phyloP scores from a whole-genome alignment of 2,797 vertebrate species.

The Labeo calbasu region DNA sequence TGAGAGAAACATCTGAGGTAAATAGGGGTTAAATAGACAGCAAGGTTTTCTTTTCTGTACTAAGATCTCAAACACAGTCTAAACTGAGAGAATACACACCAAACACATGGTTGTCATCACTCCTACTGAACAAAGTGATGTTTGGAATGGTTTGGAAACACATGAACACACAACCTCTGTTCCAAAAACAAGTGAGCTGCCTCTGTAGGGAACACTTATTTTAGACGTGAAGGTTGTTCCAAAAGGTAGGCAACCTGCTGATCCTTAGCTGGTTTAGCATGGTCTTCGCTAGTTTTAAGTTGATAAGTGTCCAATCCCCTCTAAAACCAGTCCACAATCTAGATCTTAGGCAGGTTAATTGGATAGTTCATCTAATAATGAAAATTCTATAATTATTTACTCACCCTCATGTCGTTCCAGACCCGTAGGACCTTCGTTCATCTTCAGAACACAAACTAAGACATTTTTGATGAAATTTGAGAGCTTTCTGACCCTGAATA shows the following conservation, averaged over 20 bases:
- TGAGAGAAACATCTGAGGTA: conserved; percentile 10
- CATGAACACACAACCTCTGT: background rate
- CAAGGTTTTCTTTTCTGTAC: background rate
- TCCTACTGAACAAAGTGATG: background rate
- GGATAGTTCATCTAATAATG: too few species aligned
- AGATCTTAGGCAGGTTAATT: background rate
- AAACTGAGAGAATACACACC: background rate
- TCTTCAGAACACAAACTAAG: too few species aligned
- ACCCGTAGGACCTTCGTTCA: too few species aligned
- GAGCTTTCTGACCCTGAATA: too few species aligned
- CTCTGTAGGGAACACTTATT: background rate
- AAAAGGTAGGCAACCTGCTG: background rate
- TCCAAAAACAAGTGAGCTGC: background rate
- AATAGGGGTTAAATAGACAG: conserved; percentile 10
- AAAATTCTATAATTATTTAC: too few species aligned
- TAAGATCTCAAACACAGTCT: background rate
- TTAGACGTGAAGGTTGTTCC: background rate
- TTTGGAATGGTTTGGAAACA: conserved; percentile 2
- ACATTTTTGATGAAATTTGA: too few species aligned
- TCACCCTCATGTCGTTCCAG: too few species aligned
- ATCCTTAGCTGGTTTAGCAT: background rate
- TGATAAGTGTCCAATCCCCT: background rate
- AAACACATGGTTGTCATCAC: background rate
- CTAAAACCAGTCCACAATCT: background rate
- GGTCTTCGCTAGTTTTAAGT: background rate